Base-by-base conservation (phyloP, 2,888 invertebrate species). In the Lithophane ornitopus region DNA sequence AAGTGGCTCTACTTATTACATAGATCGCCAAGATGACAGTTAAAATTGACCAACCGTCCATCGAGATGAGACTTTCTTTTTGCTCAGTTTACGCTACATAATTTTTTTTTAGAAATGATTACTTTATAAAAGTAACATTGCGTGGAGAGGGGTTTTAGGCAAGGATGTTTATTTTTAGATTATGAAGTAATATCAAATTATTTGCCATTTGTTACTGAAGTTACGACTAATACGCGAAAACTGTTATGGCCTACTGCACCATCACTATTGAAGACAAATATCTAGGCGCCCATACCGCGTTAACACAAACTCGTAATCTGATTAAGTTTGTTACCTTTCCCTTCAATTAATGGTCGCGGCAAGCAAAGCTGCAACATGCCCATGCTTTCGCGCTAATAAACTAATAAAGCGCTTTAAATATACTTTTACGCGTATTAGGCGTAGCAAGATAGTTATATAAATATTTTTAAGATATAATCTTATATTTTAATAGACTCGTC, bases 401-500 rank as follows among this genome's bases (percentile, higher is more conserved):
- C n/a, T n/a, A n/a, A n/a, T n/a, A n/a, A n/a, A n/a, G 34, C n/a
- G 26, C 52, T 46, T 19, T 8, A 44, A 26, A 39, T 41, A 76
- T 52, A 49, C 44, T 26, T 71, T 85, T 69, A 54, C 61, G 79
- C 71, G 80, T 85, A 85, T 74, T 83, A 82, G 78, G 26, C 68
- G 74, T 34, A 74, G 68, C 82, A 67, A 61, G 68, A 52, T 86
- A 72, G 62, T 46, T 81, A 61, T 73, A 76, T 76, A 80, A 41
- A 80, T 77, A 81, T 61, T 75, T 83, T 69, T 80, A 87, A 81
- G 78, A 78, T 82, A 74, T 77, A 78, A 77, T 72, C 76, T 73
- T 87, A 76, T 85, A 76, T 87, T 85, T 84, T 77, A 74, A 81
- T 87, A 71, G 67, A 74, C 75, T 82, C 72, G 80, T 79, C 78